phyloP scores from a whole-genome alignment of 1,140 invertebrate species.

The Caerostris extrusa region DNA sequence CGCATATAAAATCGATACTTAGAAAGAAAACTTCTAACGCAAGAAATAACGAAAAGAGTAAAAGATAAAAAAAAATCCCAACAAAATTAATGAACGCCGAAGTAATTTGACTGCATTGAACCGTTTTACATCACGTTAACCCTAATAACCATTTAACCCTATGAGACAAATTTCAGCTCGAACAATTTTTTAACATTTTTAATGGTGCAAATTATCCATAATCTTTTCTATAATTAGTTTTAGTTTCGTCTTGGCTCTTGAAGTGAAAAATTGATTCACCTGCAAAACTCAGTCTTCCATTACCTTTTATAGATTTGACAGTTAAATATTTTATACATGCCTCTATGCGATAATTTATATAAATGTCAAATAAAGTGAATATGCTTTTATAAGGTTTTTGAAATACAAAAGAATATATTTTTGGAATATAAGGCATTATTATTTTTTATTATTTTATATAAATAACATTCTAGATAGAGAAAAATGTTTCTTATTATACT shows the following conservation, averaged over 20 bases:
- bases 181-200: slow-evolving; percentile 31
- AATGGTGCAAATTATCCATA: slow-evolving; percentile 23
- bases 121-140: slow-evolving; percentile 27
- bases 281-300: background rate
- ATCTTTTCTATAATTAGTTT: slow-evolving; percentile 20
- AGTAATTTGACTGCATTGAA: slow-evolving; percentile 26
- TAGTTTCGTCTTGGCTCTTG: background rate
- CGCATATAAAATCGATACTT: slow-evolving; percentile 6
- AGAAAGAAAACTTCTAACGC: background rate
- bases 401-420: no score
- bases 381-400: no score
- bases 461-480: no score
- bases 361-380: no score
- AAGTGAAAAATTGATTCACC: slow-evolving; percentile 25
- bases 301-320: background rate
- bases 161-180: slow-evolving; percentile 26
- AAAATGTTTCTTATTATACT: no score
- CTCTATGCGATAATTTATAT: background rate
- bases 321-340: background rate
- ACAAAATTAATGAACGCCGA: slow-evolving; percentile 10
- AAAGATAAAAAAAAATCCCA: background rate
- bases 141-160: slow-evolving; percentile 28
- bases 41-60: background rate
- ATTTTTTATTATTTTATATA: no score
- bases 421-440: no score